Evolutionary conservation across 1,140 invertebrate genomes (phyloP).

Genomic region (Cydia fagiglandana): DNA sequence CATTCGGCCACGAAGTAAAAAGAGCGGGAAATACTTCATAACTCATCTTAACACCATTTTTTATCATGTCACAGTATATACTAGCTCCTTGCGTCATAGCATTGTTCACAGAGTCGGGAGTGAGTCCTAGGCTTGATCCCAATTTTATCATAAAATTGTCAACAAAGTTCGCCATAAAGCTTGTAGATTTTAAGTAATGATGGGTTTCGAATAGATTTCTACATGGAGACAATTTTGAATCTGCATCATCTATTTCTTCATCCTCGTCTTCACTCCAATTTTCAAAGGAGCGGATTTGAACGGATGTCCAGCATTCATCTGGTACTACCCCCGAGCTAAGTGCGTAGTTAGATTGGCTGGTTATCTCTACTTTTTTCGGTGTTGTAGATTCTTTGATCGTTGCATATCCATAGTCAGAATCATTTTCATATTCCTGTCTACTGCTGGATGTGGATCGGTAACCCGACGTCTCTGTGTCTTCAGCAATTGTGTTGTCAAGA

Average conservation of each 20-base stretch:
- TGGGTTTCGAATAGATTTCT: conserved; percentile 72
- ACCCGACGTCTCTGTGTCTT: conserved; percentile 81
- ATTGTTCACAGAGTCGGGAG: conserved; percentile 67
- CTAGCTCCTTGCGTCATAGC: conserved; percentile 80
- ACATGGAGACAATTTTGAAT: conserved; percentile 61
- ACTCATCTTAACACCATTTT: conserved; percentile 64
- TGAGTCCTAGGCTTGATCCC: conserved; percentile 77
- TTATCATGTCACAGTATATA: conserved; percentile 79
- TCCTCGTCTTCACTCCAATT: conserved; percentile 66
- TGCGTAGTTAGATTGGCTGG: conserved; percentile 56
- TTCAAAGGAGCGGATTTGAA: conserved; percentile 60
- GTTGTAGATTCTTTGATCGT: conserved; percentile 75
- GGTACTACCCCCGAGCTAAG: conserved; percentile 68
- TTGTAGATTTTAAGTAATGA: conserved; percentile 81
- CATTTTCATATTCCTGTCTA: conserved; percentile 76
- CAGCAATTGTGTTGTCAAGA: conserved; percentile 57
- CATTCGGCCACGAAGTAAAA: conserved; percentile 82
- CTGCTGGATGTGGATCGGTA: conserved; percentile 78
- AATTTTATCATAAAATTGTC: conserved; percentile 80
- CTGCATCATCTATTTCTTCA: conserved; percentile 55
- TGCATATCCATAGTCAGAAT: conserved; percentile 80
- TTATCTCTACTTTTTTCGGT: conserved; percentile 69
- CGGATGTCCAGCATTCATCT: conserved; percentile 70
- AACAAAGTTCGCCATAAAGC: conserved; percentile 83
- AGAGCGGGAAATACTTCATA: conserved; percentile 84